Evolutionary conservation across 1,140 invertebrate species (phyloP).

Genomic region (Zaprionus tsacasi): DNA sequence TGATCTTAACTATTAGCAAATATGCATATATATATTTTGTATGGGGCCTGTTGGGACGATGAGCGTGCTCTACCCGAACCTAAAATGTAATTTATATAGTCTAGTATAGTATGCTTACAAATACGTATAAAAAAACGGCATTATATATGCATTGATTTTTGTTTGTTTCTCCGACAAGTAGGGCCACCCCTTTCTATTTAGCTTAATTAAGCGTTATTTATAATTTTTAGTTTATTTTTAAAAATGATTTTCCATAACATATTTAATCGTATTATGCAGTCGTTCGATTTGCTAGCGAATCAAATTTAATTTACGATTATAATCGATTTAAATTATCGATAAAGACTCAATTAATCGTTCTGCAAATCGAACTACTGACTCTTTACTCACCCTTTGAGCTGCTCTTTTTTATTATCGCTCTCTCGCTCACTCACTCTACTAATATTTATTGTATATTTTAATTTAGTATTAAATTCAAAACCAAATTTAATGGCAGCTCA

Average conservation of each 20-base stretch:
- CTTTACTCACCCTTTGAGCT: constrained; percentile 64
- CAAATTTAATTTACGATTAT: constrained; percentile 7
- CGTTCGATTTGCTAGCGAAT: constrained; percentile 18
- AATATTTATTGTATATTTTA: constrained; percentile 79
- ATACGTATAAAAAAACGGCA: neutral
- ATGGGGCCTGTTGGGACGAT: constrained; percentile 34
- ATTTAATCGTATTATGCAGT: constrained; percentile 39
- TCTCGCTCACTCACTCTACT: constrained; percentile 49
- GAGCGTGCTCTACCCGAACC: constrained; percentile 68
- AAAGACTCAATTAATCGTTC: neutral
- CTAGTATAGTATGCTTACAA: neutral
- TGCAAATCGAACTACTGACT: constrained; percentile 14
- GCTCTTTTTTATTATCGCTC: constrained; percentile 25
- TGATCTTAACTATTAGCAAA: constrained; percentile 40
- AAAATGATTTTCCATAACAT: constrained; percentile 27
- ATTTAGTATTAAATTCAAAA: constrained; percentile 30
- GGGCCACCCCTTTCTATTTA: constrained; percentile 38
- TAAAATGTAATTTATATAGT: constrained; percentile 55
- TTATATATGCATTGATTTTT: constrained; percentile 28
- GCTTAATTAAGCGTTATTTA: constrained; percentile 66
- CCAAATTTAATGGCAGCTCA: constrained; percentile 70
- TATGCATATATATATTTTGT: constrained; percentile 1
- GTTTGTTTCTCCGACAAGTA: constrained; percentile 1
- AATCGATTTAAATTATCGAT: constrained; percentile 1
- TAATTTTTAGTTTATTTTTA: constrained; percentile 59